phyloP scores from a whole-genome alignment of 2,888 invertebrate species.

The Sialis fuliginosa region DNA sequence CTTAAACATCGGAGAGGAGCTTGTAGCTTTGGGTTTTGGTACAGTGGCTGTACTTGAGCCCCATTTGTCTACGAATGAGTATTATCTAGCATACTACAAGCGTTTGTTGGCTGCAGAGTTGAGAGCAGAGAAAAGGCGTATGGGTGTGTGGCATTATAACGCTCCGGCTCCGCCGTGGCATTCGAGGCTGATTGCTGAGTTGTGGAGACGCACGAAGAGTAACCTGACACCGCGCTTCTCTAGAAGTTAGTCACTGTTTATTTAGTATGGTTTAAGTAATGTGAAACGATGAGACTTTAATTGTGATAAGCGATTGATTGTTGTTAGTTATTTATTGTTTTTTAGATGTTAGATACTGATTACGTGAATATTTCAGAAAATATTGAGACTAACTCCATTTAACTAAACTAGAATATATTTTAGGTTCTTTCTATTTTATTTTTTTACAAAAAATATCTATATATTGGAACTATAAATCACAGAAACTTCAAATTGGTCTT shows the following conservation, averaged over 20 bases:
- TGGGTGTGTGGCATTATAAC: slow-evolving; percentile 31
- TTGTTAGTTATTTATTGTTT: too few species aligned
- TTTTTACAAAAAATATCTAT: too few species aligned
- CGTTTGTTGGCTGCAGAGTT: slow-evolving; percentile 26
- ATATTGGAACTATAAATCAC: too few species aligned
- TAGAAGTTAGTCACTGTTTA: neutral
- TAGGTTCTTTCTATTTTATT: too few species aligned
- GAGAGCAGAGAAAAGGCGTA: slow-evolving; percentile 25
- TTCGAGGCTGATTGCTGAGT: slow-evolving; percentile 5
- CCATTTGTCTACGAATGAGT: slow-evolving; percentile 19
- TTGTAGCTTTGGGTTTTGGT: slow-evolving; percentile 46
- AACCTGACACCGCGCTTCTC: slow-evolving; percentile 1
- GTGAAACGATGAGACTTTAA: too few species aligned
- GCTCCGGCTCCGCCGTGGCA: slow-evolving; percentile 5
- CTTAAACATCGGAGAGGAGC: slow-evolving; percentile 31
- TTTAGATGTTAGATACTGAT: too few species aligned
- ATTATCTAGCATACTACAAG: slow-evolving; percentile 23
- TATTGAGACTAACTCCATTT: too few species aligned
- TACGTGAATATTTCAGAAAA: too few species aligned
- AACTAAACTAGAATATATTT: too few species aligned
- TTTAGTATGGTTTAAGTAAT: too few species aligned
- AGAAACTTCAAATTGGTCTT: too few species aligned
- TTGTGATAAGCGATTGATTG: too few species aligned
- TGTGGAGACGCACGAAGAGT: slow-evolving; percentile 3
- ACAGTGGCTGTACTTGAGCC: slow-evolving; percentile 61